A percentile compares a stretch with the other conserved stretches of the same genome.
These are phyloP conservation scores for Naja naja DNA, from an alignment of 2,113 vertebrate genomes.

Conservation along the genomic window DNA sequence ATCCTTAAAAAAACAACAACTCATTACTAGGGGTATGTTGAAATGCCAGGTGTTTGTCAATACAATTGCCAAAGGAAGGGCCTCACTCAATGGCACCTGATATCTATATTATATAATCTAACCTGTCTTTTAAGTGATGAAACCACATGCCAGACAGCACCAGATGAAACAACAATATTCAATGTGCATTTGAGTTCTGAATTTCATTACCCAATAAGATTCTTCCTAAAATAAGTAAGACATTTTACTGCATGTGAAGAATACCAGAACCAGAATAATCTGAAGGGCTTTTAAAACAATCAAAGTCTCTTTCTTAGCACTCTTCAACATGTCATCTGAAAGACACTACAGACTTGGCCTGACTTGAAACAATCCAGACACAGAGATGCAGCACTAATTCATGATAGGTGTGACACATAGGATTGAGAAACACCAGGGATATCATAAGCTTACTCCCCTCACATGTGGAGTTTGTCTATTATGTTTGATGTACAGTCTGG, in stretches of 20 bases:
- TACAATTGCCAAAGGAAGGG: not conserved
- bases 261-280: conserved; percentile 13
- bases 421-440: not conserved
- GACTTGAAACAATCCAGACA: not conserved
- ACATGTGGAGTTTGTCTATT: not conserved
- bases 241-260: not conserved
- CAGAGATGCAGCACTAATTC: not conserved
- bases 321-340: not conserved
- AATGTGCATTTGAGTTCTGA: not conserved
- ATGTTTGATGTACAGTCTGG: not conserved
- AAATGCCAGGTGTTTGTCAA: not conserved
- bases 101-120: not conserved
- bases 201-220: not conserved
- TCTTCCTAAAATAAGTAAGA: not conserved
- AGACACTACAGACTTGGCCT: not conserved
- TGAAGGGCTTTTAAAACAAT: not conserved
- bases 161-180: not conserved
- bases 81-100: not conserved
- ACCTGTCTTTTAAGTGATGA: not conserved
- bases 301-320: conserved; percentile 10
- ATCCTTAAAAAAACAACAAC: not conserved
- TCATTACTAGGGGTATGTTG: not conserved
- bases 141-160: no score
- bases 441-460: not conserved
- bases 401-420: not conserved